phyloP scores from a whole-genome alignment of 2,888 invertebrate genomes.

The Ramazzottius varieornatus region DNA sequence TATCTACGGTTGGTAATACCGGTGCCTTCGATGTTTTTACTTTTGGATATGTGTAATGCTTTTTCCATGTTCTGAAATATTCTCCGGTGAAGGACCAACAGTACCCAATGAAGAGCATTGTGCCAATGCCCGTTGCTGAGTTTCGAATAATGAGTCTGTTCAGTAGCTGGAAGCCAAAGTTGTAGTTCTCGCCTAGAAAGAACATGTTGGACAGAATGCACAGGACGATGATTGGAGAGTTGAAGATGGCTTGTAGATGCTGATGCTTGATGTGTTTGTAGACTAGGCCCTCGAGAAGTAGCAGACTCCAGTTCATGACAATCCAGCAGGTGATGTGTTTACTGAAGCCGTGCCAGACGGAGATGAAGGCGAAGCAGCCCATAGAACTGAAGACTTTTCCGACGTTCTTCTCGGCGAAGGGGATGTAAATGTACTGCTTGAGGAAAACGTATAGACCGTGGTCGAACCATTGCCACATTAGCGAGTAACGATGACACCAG shows the following conservation, averaged over 20 bases:
- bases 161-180: background rate
- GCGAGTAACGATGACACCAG: background rate
- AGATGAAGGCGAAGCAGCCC: background rate
- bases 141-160: background rate
- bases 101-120: background rate
- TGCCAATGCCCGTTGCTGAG: background rate
- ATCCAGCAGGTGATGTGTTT: background rate
- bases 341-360: background rate
- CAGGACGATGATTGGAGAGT: background rate
- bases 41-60: no score
- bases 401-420: background rate
- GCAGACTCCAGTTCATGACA: background rate
- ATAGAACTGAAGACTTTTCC: background rate
- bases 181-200: background rate
- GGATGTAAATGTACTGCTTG: background rate
- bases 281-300: background rate
- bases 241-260: background rate
- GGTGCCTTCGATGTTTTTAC: no score
- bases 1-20: no score
- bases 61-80: background rate
- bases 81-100: background rate
- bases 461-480: background rate
- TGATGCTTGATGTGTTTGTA: background rate
- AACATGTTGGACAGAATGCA: background rate
- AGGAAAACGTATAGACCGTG: background rate